Evolutionary conservation across 2,113 vertebrate genomes (phyloP).

Genomic region (Ctenodactylus gundi): DNA sequence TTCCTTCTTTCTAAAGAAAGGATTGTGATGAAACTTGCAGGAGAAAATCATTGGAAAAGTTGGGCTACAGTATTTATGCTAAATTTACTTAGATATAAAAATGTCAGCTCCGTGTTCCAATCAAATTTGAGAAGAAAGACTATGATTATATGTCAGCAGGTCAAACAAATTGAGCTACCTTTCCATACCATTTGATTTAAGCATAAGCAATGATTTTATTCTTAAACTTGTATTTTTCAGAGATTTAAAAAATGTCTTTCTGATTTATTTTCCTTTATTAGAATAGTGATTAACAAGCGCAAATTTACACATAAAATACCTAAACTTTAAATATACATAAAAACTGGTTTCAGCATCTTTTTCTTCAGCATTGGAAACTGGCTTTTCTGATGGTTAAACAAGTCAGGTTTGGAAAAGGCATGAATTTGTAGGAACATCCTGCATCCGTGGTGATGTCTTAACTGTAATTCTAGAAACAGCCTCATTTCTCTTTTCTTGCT

Average conservation of each 20-base stretch:
- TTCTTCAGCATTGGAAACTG: conserved; percentile 46
- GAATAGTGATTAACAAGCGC: conserved; percentile 9
- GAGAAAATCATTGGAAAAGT: neutral
- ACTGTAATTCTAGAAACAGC: conserved; percentile 35
- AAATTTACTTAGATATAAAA: conserved; percentile 39
- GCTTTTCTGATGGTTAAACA: conserved; percentile 37
- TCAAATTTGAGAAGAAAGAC: conserved; percentile 51
- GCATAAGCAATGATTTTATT: conserved; percentile 28
- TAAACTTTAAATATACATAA: neutral
- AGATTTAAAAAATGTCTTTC: neutral
- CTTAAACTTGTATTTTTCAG: conserved; percentile 13
- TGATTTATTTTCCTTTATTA: conserved; percentile 48
- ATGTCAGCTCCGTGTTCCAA: neutral
- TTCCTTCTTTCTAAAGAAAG: conserved; percentile 25
- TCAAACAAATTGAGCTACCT: neutral
- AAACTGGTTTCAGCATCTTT: conserved; percentile 1
- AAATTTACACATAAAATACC: neutral
- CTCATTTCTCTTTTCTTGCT: conserved; percentile 13
- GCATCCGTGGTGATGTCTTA: neutral
- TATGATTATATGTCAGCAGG: neutral
- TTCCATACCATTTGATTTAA: conserved; percentile 20
- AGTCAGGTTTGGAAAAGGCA: conserved; percentile 34
- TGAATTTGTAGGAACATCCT: conserved; percentile 21
- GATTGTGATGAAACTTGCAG: neutral
- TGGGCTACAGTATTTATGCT: conserved; percentile 29